Conservation (phyloP, 2,797 vertebrate genomes). For the Pseudochaenichthys georgianus region DNA sequence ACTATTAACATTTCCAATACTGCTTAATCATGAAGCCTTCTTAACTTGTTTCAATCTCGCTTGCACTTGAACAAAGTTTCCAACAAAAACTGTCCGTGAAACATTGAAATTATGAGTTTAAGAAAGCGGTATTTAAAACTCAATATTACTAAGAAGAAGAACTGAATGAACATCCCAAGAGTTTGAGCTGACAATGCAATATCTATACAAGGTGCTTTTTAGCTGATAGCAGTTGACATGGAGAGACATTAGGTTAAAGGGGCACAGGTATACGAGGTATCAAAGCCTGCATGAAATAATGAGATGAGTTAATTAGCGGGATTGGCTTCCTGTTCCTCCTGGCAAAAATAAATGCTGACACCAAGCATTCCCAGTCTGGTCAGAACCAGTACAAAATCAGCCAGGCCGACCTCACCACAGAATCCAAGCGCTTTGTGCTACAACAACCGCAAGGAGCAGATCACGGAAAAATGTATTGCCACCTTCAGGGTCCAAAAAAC, state of each 20-base stretch:
- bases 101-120: constrained; percentile 12
- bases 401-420: not conserved
- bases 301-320: constrained; percentile 45
- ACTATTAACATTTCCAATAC: no score
- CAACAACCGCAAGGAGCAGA: constrained; percentile 13
- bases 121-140: constrained; percentile 3
- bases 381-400: constrained; percentile 21
- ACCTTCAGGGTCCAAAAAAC: constrained; percentile 36
- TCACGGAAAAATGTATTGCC: constrained; percentile 39
- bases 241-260: constrained; percentile 37
- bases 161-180: constrained; percentile 3
- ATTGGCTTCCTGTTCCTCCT: constrained; percentile 13
- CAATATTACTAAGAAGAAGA: not conserved
- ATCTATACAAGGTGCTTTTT: constrained; percentile 19
- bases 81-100: not conserved
- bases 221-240: constrained; percentile 30
- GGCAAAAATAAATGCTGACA: constrained; percentile 27
- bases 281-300: constrained; percentile 56
- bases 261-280: constrained; percentile 38
- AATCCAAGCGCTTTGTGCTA: constrained; percentile 9
- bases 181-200: constrained; percentile 37
- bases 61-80: not conserved
- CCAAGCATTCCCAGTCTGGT: constrained; percentile 25
- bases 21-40: not conserved
- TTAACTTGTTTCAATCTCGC: no score